Conservation (phyloP, 2,797 vertebrate species). For the Melopsittacus undulatus region DNA sequence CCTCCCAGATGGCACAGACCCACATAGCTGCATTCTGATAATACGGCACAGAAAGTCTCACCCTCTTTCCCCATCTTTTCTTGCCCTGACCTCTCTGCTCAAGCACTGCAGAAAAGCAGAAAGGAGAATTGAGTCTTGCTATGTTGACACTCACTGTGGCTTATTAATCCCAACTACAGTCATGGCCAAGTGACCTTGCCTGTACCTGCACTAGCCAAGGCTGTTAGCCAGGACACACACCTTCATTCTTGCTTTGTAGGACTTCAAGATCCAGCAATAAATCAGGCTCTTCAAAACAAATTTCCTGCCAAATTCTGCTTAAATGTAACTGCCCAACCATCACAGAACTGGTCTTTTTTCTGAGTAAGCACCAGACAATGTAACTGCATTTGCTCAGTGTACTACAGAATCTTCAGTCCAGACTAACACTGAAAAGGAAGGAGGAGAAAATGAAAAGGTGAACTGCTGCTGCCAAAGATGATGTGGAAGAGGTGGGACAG, state of each 20-base stretch:
- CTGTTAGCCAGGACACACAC: background rate
- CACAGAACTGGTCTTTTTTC: fast-evolving
- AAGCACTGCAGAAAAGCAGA: background rate
- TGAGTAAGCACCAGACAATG: background rate
- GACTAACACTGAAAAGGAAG: background rate
- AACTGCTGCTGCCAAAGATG: background rate
- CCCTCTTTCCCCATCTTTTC: background rate
- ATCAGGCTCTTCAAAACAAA: background rate
- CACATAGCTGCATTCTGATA: background rate
- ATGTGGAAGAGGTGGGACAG: background rate
- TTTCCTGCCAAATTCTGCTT: background rate
- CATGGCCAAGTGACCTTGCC: fast-evolving
- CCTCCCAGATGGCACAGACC: background rate
- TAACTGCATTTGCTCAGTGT: background rate
- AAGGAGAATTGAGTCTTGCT: background rate
- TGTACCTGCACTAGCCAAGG: background rate
- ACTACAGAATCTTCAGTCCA: background rate
- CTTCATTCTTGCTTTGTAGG: background rate
- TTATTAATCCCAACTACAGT: background rate
- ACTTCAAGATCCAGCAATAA: background rate
- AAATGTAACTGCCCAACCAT: background rate
- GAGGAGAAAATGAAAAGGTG: background rate
- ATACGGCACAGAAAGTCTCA: background rate
- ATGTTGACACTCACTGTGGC: background rate
- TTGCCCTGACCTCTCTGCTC: background rate